Evolutionary conservation across 2,113 vertebrate genomes (phyloP).

Genomic region (Otolemur garnettii): DNA sequence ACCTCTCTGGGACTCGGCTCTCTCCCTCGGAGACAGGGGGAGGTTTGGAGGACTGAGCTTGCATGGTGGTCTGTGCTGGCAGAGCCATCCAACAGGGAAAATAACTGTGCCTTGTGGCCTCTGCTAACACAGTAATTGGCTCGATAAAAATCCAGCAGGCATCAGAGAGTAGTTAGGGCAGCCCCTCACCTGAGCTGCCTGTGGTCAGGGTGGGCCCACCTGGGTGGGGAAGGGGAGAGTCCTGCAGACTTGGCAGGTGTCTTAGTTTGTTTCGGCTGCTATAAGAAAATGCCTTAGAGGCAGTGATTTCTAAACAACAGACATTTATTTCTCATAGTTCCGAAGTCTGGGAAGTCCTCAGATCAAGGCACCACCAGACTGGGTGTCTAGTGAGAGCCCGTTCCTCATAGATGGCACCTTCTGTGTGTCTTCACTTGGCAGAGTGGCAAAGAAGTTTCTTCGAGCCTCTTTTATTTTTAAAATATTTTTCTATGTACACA

Average conservation of each 20-base stretch:
- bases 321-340: not conserved
- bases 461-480: not conserved
- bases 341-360: not conserved
- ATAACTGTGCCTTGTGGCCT: rapidly evolving
- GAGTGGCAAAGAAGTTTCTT: not conserved
- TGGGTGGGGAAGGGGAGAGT: rapidly evolving
- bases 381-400: not conserved
- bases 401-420: not conserved
- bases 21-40: no score
- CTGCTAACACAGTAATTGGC: not conserved
- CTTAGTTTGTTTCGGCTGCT: not conserved
- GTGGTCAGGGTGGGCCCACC: not conserved
- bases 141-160: rapidly evolving
- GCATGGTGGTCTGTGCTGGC: rapidly evolving
- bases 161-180: not conserved
- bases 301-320: not conserved
- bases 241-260: rapidly evolving
- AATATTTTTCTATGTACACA: no score
- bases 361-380: not conserved
- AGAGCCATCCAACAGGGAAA: not conserved
- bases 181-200: not conserved
- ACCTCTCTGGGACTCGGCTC: not conserved
- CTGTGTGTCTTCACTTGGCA: not conserved
- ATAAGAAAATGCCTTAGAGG: not conserved
- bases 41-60: rapidly evolving